These are phyloP conservation scores for Eupithecia centaureata DNA, from an alignment of 2,888 invertebrate species.

Conservation along the genomic window DNA sequence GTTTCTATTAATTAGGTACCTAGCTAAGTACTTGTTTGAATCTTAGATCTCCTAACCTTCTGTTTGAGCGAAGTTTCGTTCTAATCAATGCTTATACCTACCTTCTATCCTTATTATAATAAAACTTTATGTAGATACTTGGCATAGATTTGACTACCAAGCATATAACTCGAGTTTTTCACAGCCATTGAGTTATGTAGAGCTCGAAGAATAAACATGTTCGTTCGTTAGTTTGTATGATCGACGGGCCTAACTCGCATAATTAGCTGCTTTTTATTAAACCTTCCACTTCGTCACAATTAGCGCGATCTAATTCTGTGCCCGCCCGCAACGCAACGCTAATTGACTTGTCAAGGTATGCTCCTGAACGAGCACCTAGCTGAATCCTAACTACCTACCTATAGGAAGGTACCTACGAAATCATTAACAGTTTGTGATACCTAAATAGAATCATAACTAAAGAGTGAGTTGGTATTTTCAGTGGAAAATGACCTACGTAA, in stretches of 20 bases:
- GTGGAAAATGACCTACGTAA: too few species aligned
- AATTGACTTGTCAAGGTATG: constrained; percentile 75
- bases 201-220: constrained; percentile 20
- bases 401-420: too few species aligned
- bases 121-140: too few species aligned
- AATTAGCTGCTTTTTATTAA: constrained; percentile 75
- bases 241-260: constrained; percentile 46
- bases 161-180: not conserved
- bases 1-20: too few species aligned
- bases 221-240: constrained; percentile 42
- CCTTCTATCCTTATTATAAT: too few species aligned
- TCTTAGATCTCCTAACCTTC: too few species aligned
- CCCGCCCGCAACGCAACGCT: constrained; percentile 68
- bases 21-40: too few species aligned
- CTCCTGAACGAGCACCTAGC: constrained; percentile 17
- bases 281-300: constrained; percentile 67
- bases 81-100: too few species aligned
- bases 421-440: too few species aligned
- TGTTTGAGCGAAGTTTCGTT: too few species aligned
- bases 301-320: constrained; percentile 76
- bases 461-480: too few species aligned
- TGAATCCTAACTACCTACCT: not conserved
- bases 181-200: not conserved
- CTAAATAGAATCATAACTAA: too few species aligned
- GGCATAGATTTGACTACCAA: not conserved